Conservation (phyloP, 2,888 invertebrate genomes). For the Diploptera punctata region DNA sequence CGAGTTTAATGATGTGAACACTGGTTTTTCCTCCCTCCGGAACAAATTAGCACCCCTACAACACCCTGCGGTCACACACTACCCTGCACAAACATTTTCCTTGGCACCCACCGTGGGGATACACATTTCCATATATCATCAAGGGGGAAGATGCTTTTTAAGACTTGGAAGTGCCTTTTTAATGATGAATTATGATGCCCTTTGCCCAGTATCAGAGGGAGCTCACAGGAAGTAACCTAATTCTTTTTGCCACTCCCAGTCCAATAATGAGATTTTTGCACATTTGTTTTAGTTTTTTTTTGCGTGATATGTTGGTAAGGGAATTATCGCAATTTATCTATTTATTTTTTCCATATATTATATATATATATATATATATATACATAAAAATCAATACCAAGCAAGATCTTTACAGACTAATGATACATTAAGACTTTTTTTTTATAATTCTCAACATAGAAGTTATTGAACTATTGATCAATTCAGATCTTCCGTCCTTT, state of each 20-base stretch:
- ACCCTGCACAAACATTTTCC: constrained; percentile 13
- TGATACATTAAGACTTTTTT: too few relatives aligned
- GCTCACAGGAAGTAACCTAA: background rate
- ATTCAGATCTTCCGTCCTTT: too few relatives aligned
- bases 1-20: constrained; percentile 16
- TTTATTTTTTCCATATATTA: too few relatives aligned
- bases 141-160: constrained; percentile 18
- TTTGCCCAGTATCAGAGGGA: background rate
- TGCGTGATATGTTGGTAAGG: too few relatives aligned
- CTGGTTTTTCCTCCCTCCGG: constrained; percentile 8
- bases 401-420: too few relatives aligned
- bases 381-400: too few relatives aligned
- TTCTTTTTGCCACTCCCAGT: background rate
- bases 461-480: too few relatives aligned
- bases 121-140: constrained; percentile 14
- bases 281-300: too few relatives aligned
- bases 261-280: too few relatives aligned
- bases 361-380: too few relatives aligned
- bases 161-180: constrained; percentile 15
- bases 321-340: too few relatives aligned
- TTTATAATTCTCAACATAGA: too few relatives aligned
- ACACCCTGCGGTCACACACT: constrained; percentile 4
- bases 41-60: constrained; percentile 21
- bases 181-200: constrained; percentile 29
- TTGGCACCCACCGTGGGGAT: background rate